Evolutionary conservation across 2,113 vertebrate genomes (phyloP).

Genomic region (Lipotes vexillifer): DNA sequence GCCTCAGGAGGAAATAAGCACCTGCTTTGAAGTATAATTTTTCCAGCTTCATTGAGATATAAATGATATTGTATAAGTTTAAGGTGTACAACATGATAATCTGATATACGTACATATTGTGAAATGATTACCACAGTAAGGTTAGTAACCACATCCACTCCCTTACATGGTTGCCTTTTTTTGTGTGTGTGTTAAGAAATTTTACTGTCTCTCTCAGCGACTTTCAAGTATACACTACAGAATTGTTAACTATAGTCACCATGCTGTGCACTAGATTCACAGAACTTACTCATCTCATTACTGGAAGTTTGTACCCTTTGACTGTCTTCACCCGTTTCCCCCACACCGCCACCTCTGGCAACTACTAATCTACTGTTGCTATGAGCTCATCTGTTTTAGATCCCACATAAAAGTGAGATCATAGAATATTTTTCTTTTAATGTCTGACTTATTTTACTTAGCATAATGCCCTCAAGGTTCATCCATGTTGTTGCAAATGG

Average conservation of each 20-base stretch:
- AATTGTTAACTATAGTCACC: not conserved
- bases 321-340: not conserved
- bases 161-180: not conserved
- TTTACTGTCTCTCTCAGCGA: not conserved
- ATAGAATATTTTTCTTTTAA: not conserved
- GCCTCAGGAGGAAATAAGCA: not conserved
- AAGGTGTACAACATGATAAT: not conserved
- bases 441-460: not conserved
- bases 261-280: not conserved
- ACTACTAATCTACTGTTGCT: not conserved
- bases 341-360: not conserved
- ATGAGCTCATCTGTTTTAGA: not conserved
- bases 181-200: not conserved
- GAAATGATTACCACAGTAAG: not conserved
- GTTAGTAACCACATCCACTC: not conserved
- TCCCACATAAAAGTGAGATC: not conserved
- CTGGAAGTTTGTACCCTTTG: not conserved
- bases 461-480: not conserved
- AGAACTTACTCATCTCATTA: not conserved
- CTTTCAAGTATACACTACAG: not conserved
- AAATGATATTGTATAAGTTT: not conserved
- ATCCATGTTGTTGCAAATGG: not conserved
- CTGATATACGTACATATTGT: not conserved
- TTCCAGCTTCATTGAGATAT: not conserved
- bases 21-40: not conserved